Base-by-base conservation (phyloP, 2,888 invertebrate genomes). In the Drosophila sordidula region DNA sequence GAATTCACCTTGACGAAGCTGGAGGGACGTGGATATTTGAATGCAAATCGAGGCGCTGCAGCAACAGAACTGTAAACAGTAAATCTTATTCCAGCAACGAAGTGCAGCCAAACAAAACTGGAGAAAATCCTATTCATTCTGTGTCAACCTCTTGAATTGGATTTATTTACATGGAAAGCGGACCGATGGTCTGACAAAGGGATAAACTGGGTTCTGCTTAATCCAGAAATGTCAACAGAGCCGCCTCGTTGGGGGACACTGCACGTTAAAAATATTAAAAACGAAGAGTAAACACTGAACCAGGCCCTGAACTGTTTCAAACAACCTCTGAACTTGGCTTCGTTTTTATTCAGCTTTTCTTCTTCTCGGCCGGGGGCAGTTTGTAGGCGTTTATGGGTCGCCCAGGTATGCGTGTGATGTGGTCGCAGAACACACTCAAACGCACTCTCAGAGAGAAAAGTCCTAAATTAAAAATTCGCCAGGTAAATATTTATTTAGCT, bases 241-340 rank as follows among this genome's bases (percentile, higher is more conserved):
- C 22, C 34, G 51, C 26, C 32, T 44, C n/a, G 26, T 36, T 46
- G 39, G 52, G 39, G 32, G 16, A 41, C 65, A 6, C 38, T 64
- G 70, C 65, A 65, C 54, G 63, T 57, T 52, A 57, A 79, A 83
- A 78, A 68, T 82, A 82, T 78, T 86, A 61, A 58, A 79, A 57
- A 41, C 57, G 25, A 47, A 65, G 51, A 55, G 65, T 61, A 76
- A 63, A 75, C 75, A 82, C 32, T 59, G 38, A 78, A 69, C 12
- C 54, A 9, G n/a, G 12, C 12, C 34, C 9, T 29, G 29, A 29
- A 29, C 29, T 29, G 29, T 34, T 12, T 34, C 11, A 34, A 34
- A 12, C 34, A 4, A 34, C 34, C 54, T 25, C 49, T 36, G 16
- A 47, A 38, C 26, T 62, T 39, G 26, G 47, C 41, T 14, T 25